These are phyloP conservation scores for Rallus crepitans DNA, from an alignment of 2,797 vertebrate species.

Conservation along the genomic window DNA sequence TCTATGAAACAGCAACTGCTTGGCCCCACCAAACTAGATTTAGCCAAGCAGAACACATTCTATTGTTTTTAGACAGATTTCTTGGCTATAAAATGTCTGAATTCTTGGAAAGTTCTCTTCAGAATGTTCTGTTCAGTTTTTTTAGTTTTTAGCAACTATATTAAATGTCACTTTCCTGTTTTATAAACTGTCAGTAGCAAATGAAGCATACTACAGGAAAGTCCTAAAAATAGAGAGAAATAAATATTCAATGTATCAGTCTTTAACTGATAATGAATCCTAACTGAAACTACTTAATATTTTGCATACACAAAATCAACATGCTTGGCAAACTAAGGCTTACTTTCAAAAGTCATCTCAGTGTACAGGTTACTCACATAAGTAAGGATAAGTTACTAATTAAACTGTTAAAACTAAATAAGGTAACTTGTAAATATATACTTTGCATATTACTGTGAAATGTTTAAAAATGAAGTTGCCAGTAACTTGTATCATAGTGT, in stretches of 20 bases:
- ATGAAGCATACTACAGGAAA: not conserved
- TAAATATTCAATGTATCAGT: not conserved
- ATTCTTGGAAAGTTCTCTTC: not conserved
- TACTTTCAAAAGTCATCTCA: not conserved
- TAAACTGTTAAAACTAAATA: not conserved
- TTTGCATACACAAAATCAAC: not conserved
- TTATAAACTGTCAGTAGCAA: not conserved
- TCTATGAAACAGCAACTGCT: not conserved
- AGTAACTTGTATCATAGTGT: not conserved
- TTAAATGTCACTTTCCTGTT: not conserved
- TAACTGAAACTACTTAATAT: not conserved
- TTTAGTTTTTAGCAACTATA: not conserved
- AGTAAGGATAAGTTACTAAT: not conserved
- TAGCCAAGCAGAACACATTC: not conserved
- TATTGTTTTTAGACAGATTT: not conserved
- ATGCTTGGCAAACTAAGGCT: not conserved
- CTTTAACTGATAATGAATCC: not conserved
- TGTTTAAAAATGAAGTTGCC: not conserved
- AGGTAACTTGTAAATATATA: not conserved
- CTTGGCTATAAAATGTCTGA: not conserved
- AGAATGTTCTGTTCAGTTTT: not conserved
- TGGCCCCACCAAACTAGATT: not conserved
- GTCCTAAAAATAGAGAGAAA: not conserved
- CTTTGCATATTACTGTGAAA: not conserved
- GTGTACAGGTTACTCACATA: not conserved